These are phyloP conservation scores for Semicossyphus pulcher DNA, from an alignment of 2,113 vertebrate genomes.

Conservation along the genomic window DNA sequence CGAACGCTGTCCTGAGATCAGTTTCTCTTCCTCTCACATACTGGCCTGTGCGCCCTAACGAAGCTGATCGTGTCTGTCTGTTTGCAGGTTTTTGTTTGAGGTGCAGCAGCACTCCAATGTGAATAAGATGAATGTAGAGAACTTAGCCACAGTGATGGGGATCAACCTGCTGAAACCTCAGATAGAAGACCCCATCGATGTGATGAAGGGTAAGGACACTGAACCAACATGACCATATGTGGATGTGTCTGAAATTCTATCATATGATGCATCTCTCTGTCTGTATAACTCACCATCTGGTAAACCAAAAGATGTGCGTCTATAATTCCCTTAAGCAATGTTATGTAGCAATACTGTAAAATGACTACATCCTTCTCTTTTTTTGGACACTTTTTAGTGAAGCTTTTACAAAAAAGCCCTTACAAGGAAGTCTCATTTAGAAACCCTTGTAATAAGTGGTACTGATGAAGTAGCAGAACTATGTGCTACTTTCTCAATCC, in stretches of 20 bases:
- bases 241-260: background rate
- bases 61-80: background rate
- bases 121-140: constrained; percentile 99
- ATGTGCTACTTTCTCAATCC: background rate
- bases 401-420: background rate
- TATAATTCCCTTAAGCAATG: background rate
- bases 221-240: background rate
- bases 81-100: constrained; percentile 91
- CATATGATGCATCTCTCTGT: background rate
- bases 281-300: background rate
- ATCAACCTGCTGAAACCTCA: constrained; percentile 95
- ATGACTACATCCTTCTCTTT: constrained; percentile 10
- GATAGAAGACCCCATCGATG: constrained; percentile 91
- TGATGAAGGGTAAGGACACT: constrained; percentile 91
- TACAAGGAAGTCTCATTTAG: background rate
- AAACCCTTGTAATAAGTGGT: background rate
- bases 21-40: background rate
- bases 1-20: constrained; percentile 1
- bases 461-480: background rate
- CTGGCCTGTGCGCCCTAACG: background rate
- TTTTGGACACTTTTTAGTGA: background rate
- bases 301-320: background rate
- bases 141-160: constrained; percentile 96
- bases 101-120: constrained; percentile 89
- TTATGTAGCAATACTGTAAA: background rate